Conservation (phyloP, 2,113 vertebrate species). For the Pollimyrus isidori region DNA sequence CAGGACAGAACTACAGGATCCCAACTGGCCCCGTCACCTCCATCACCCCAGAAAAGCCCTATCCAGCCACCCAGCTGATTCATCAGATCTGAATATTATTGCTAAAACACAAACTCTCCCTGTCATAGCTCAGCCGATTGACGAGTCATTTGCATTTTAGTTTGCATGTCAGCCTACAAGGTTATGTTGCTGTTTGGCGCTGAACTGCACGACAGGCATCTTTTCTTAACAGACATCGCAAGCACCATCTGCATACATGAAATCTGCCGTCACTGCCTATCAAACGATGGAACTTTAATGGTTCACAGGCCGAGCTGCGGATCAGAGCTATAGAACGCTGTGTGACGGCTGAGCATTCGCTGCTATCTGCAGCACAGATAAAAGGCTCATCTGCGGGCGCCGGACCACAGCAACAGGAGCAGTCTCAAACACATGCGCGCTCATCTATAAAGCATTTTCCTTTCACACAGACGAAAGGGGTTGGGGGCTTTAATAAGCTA, state of each 20-base stretch:
- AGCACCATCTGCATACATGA: neutral
- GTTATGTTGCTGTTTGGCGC: neutral
- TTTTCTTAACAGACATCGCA: neutral
- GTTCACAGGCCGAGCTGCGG: neutral
- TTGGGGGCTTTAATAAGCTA: slow-evolving; percentile 91
- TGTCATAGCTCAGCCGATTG: neutral
- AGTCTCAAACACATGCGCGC: neutral
- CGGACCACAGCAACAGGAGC: neutral
- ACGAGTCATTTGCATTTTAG: neutral
- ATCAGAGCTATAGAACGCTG: neutral
- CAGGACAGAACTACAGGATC: neutral
- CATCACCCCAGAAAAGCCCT: neutral
- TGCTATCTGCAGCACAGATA: neutral
- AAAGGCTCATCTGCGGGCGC: neutral
- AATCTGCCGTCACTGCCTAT: neutral
- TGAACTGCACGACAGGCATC: neutral
- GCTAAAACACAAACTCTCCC: neutral
- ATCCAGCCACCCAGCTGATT: neutral
- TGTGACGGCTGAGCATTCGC: neutral
- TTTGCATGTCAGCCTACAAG: neutral
- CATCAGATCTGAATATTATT: neutral
- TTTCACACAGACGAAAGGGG: slow-evolving; percentile 52
- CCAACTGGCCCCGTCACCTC: neutral
- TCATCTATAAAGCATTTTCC: slow-evolving; percentile 55
- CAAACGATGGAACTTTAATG: neutral